Evolutionary conservation across 2,113 vertebrate species (phyloP).

Genomic region (Symphodus melops): DNA sequence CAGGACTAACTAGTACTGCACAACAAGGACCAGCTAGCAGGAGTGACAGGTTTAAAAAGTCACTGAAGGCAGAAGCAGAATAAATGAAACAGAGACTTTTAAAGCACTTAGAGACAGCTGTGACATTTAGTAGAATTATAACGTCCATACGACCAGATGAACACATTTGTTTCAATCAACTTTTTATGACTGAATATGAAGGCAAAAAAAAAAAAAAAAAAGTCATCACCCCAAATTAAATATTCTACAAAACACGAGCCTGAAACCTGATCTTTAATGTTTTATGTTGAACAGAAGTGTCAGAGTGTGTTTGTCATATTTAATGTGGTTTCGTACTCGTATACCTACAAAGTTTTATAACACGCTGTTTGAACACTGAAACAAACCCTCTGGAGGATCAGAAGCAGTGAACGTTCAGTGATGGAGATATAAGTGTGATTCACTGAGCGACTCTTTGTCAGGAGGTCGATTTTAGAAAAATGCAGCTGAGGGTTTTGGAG

Average conservation of each 20-base stretch:
- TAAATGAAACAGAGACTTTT: conserved; percentile 34
- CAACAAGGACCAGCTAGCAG: conserved; percentile 41
- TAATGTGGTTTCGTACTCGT: neutral
- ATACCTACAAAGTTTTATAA: neutral
- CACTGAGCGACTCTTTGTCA: neutral
- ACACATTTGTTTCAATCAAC: neutral
- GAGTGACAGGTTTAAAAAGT: conserved; percentile 48
- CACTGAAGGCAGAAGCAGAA: conserved; percentile 54
- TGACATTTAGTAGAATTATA: conserved; percentile 25
- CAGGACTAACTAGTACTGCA: conserved; percentile 39
- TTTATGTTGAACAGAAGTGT: neutral
- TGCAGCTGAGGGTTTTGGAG: too few species aligned
- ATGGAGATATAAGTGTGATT: neutral
- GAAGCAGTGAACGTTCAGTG: too few species aligned
- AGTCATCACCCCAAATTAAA: too few species aligned
- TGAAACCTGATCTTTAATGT: too few species aligned
- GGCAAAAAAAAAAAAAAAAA: too few species aligned
- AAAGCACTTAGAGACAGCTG: conserved; percentile 57
- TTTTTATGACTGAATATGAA: conserved; percentile 20
- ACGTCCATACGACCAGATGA: conserved; percentile 18
- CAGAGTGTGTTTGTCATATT: neutral
- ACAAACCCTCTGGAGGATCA: too few species aligned
- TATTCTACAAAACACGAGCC: too few species aligned
- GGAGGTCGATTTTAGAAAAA: neutral
- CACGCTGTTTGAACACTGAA: neutral